Base-by-base conservation (phyloP, 2,888 invertebrate genomes). In the Salticus scenicus region DNA sequence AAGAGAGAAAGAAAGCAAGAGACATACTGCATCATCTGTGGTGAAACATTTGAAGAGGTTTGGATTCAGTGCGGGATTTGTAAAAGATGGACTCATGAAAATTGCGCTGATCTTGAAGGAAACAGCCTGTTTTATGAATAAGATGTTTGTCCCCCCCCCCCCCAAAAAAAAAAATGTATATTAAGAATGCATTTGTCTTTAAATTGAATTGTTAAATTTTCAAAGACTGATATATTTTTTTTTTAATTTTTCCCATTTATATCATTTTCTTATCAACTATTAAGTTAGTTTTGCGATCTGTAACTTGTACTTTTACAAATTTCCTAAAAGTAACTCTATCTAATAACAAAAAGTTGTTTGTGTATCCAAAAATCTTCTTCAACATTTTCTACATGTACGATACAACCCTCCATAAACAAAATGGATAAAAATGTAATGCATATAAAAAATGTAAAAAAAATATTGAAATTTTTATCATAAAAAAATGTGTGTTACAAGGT, bases 91-190 rank as follows among this genome's bases (percentile, higher is more conserved):
- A 17, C 51, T 51, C 51, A 51, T 17, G 51, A 51, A 51, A 51
- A 51, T 51, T 51, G 51, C 20, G 51, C 51, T n/a, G 51, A 51
- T 51, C 51, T 51, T 51, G 51, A 51, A 51, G n/a, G 20, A 17
- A 51, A 51, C 37, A 37, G 7, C 4, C n/a, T 51, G 20, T 51
- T 51, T 51, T 51, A 51, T 51, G 51, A 51, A 51, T 51, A 17
- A 8, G 51, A 51, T 51, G 20, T 51, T 51, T 51, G 51, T 37
- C 10, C 10, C 10, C n/a, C n/a, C n/a, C n/a, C n/a, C n/a, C n/a
- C n/a, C n/a, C n/a, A n/a, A 37, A 10, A 4, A 37, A 37, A 10
- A 37, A 37, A 37, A 37, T 7, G 37, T 37, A 37, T 7, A 37
- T 10, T 7, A 4, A 37, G 37, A 37, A 37, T 37, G 37, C 10